Evolutionary conservation across 2,113 vertebrate genomes (phyloP), one percentile per base, ranked within the genome.

Genomic region (Bufo gargarizans): DNA sequence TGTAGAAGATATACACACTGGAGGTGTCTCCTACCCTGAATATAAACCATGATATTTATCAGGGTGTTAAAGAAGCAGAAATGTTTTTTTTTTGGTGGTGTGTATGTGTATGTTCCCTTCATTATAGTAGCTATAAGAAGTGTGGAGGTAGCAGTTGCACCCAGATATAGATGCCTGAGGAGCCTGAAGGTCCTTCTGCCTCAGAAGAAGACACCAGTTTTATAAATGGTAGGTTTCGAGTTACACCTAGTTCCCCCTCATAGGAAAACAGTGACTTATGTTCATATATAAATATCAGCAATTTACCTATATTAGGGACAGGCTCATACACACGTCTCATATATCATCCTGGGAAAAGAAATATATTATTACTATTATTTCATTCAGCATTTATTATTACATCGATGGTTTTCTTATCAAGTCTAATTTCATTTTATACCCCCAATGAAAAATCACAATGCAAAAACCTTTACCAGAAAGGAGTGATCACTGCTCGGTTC

Each of bases 261-360:
- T 16, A 45, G 33, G 13, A 45, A 72, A 72, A 14, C 1, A 45
- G 71, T 47, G 3, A 17, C 3, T 43, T 71, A 33, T 71, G 33
- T 47, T 17, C 8, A 47, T 17, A 17, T 0, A 47, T 16, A 74
- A 17, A 47, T 16, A 11, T 50, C 4, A 11, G 6, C 55, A 17
- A 2, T 56, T 81, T 61, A 81, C 78, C 78, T 58, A 43, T 45
- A 4, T 10, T 43, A 45, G 56, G 22, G 22, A 47, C 16, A 17
- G 43, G 14, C 12, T 58, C 13, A 16, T 17, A 10, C 16, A 45
- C 33, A 81, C 9, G 5, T 43, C 78, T 80, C 77, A 81, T 45
- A 81, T 3, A 55, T 81, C 78, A 81, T 81, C 78, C 78, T 81
- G 78, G 55, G 10, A 43, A 61, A 45, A 81, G 56, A 59, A 45